Evolutionary conservation across 1,140 invertebrate genomes (phyloP).

Genomic region (Monochamus saltuarius): DNA sequence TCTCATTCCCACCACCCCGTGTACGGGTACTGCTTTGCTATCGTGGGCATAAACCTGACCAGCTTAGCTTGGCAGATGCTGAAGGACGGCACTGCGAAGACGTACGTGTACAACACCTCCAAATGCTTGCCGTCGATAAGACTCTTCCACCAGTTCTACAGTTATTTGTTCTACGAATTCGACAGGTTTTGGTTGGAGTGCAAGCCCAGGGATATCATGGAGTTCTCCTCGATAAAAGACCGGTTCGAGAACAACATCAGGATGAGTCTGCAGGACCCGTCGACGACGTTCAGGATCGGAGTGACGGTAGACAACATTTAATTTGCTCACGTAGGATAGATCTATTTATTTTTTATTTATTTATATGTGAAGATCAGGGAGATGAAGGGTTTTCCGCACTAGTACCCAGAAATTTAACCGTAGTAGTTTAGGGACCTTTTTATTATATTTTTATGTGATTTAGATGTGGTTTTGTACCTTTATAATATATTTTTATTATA

Average conservation of each 20-base stretch:
- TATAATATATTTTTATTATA: too few relatives aligned
- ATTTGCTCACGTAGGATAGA: not conserved
- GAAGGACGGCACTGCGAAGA: constrained; percentile 79
- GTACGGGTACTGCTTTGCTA: constrained; percentile 86
- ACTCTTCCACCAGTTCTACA: constrained; percentile 92
- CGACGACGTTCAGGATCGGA: constrained; percentile 71
- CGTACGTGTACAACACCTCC: constrained; percentile 89
- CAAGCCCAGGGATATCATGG: constrained; percentile 92
- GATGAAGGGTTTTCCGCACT: too few relatives aligned
- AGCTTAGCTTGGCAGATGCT: constrained; percentile 83
- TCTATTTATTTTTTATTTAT: too few relatives aligned
- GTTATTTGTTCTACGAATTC: constrained; percentile 92
- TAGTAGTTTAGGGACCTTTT: too few relatives aligned
- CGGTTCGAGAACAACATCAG: constrained; percentile 79
- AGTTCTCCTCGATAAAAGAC: constrained; percentile 83
- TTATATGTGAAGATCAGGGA: too few relatives aligned
- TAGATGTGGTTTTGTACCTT: too few relatives aligned
- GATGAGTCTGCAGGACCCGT: constrained; percentile 62
- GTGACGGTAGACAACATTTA: constrained; percentile 57
- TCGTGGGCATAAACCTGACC: constrained; percentile 92
- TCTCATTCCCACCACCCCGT: constrained; percentile 86
- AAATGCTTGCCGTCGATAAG: constrained; percentile 68
- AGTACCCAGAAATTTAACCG: too few relatives aligned
- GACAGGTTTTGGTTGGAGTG: constrained; percentile 90
- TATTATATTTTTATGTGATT: too few relatives aligned